These are phyloP conservation scores for Meta bourneti DNA, from an alignment of 2,888 invertebrate species.

Conservation along the genomic window DNA sequence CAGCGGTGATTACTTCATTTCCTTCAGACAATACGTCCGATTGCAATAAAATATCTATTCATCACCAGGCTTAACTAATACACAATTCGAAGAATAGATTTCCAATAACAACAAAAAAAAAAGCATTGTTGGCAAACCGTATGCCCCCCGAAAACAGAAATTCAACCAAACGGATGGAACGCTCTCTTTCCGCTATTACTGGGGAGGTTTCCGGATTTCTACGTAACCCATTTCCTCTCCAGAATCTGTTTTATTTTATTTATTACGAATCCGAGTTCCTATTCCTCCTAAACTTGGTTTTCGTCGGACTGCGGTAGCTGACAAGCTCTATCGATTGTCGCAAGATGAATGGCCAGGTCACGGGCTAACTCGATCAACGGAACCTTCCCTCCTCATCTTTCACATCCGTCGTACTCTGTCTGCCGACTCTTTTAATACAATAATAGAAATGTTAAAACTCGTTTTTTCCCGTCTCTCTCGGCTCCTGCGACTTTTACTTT, in stretches of 20 bases:
- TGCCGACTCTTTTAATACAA: conserved; percentile 29
- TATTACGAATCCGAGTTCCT: not conserved
- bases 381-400: conserved; percentile 35
- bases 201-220: conserved; percentile 27
- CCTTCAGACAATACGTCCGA: not conserved
- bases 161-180: not conserved
- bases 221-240: conserved; percentile 34
- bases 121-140: too few relatives aligned
- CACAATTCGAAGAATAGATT: not conserved
- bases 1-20: too few relatives aligned
- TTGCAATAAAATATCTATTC: not conserved
- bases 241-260: conserved; percentile 25
- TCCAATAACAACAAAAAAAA: not conserved
- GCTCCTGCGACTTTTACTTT: not conserved
- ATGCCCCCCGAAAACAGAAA: too few relatives aligned
- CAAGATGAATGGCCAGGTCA: conserved; percentile 65
- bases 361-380: conserved; percentile 64
- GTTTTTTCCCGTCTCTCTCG: not conserved
- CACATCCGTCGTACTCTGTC: not conserved
- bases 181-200: not conserved
- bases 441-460: conserved; percentile 28
- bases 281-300: conserved; percentile 8
- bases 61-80: not conserved
- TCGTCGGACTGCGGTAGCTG: conserved; percentile 50
- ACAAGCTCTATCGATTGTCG: conserved; percentile 57